Conservation (phyloP, 2,113 vertebrate genomes). For the Orientallactaga bullata region DNA sequence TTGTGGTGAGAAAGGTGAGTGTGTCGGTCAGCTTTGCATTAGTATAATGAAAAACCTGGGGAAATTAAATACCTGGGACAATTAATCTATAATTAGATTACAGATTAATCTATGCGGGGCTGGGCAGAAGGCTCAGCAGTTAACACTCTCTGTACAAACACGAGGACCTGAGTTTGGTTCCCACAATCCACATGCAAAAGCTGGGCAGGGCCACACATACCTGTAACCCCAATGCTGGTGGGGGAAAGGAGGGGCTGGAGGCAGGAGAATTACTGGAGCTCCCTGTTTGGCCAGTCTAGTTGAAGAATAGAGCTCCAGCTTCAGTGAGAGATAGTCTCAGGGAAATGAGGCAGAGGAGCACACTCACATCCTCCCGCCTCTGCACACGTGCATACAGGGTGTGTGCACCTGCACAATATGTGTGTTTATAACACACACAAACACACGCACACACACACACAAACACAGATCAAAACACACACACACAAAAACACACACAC, state of each 20-base stretch:
- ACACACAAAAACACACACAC: too few species aligned
- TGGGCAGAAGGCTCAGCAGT: neutral
- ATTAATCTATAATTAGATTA: neutral
- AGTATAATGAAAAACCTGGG: neutral
- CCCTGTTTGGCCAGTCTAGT: neutral
- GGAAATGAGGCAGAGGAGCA: neutral
- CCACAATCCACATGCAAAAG: neutral
- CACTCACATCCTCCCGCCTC: too few species aligned
- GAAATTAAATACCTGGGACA: neutral
- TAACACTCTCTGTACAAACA: neutral
- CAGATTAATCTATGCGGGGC: too few species aligned
- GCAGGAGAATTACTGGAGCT: neutral
- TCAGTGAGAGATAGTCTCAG: neutral
- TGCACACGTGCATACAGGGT: too few species aligned
- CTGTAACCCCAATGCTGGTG: neutral
- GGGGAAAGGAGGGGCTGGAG: too few species aligned
- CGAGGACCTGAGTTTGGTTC: neutral
- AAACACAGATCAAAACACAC: too few species aligned
- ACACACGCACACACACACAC: too few species aligned
- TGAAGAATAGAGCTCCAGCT: neutral
- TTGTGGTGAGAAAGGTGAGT: conserved; percentile 89
- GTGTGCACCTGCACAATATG: too few species aligned
- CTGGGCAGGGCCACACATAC: fast-evolving
- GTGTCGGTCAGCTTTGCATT: neutral
- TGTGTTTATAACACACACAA: too few species aligned